phyloP scores from a whole-genome alignment of 2,113 vertebrate genomes.

The Proteles cristata region DNA sequence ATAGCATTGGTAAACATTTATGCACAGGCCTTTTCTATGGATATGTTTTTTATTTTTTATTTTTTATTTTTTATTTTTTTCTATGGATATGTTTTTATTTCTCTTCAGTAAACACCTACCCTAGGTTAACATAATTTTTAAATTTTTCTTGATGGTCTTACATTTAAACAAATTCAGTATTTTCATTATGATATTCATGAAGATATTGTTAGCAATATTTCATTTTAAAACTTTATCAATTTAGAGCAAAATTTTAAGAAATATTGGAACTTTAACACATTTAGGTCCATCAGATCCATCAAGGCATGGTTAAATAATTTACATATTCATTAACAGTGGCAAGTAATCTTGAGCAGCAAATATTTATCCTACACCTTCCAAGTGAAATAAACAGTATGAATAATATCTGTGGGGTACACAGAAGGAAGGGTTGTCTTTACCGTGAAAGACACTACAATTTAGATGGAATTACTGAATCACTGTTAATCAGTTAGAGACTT shows the following conservation, averaged over 20 bases:
- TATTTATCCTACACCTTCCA: background rate
- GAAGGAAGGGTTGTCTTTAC: background rate
- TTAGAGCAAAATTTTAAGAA: constrained; percentile 8
- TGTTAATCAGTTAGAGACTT: background rate
- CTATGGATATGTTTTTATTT: background rate
- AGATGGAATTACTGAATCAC: background rate
- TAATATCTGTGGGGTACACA: background rate
- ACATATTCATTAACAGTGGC: background rate
- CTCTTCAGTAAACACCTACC: background rate
- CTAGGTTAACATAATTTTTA: background rate
- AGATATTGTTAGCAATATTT: background rate
- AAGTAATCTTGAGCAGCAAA: background rate
- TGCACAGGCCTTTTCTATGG: background rate
- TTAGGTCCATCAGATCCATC: background rate
- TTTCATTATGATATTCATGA: background rate
- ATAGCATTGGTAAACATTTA: background rate
- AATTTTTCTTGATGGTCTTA: background rate
- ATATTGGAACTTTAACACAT: background rate
- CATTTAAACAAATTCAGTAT: background rate
- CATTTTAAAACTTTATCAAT: background rate
- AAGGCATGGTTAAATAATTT: background rate
- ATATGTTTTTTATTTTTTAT: background rate
- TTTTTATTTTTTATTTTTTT: no score
- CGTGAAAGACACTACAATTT: background rate
- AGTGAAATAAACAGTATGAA: background rate